These are phyloP conservation scores for Magallana gigas DNA, from an alignment of 1,140 invertebrate species.

Conservation along the genomic window DNA sequence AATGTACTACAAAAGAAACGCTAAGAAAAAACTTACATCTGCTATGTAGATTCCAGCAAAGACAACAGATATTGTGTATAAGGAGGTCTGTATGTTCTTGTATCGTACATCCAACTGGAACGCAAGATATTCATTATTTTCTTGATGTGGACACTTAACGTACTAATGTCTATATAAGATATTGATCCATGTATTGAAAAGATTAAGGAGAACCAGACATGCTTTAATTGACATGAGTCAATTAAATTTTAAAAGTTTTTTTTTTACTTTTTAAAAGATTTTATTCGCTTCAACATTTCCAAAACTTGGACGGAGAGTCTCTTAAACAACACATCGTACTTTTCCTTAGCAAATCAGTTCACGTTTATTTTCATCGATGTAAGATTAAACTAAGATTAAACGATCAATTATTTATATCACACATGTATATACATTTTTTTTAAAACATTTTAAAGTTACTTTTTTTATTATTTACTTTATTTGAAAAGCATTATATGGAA, in stretches of 20 bases:
- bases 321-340: no score
- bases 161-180: no score
- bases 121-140: no score
- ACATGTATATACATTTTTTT: background rate
- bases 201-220: background rate
- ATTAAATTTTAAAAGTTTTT: background rate
- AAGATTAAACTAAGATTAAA: no score
- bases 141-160: no score
- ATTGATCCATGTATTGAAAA: background rate
- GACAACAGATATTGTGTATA: background rate
- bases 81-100: conserved; percentile 7
- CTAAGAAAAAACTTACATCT: conserved; percentile 13
- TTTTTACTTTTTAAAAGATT: background rate
- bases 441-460: background rate
- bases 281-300: no score
- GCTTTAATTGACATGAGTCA: background rate
- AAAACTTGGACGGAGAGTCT: no score
- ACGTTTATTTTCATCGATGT: no score
- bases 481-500: background rate
- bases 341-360: no score
- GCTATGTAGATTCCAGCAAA: conserved; percentile 43
- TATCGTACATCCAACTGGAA: conserved; percentile 45
- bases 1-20: no score
- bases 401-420: no score
- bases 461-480: background rate